Evolutionary conservation across 2,888 invertebrate species (phyloP).

Genomic region (Crossocerus cetratus): DNA sequence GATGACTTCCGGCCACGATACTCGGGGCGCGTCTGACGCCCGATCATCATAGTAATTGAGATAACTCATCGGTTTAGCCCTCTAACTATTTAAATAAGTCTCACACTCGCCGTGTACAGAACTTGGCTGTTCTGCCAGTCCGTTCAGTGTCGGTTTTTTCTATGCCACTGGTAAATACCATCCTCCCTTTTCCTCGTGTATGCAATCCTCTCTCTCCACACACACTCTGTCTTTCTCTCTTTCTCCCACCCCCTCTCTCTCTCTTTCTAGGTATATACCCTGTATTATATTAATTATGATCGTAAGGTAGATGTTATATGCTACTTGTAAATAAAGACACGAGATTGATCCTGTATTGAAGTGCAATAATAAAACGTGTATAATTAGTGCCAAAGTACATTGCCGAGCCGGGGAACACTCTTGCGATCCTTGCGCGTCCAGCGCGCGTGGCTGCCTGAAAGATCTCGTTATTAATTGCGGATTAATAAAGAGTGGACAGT

Average conservation of each 20-base stretch:
- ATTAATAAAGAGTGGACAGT: no score
- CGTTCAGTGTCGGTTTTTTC: no score
- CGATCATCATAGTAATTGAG: no score
- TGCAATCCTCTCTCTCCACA: constrained; percentile 4
- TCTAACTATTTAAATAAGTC: no score
- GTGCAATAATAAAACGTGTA: constrained; percentile 73
- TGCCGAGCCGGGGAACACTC: constrained; percentile 38
- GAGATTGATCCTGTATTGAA: constrained; percentile 70
- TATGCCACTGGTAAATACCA: no score
- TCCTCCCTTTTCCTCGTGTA: no score
- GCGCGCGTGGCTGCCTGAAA: not conserved
- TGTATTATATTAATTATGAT: constrained; percentile 57
- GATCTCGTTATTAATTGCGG: not conserved
- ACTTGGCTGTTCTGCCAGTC: no score
- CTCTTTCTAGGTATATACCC: constrained; percentile 46
- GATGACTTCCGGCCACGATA: no score
- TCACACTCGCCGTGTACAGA: no score
- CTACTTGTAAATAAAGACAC: constrained; percentile 65
- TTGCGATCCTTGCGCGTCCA: not conserved
- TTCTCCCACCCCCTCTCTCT: constrained; percentile 1
- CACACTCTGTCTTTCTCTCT: not conserved
- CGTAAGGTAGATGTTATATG: constrained; percentile 57
- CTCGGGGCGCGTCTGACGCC: no score
- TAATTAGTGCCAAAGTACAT: constrained; percentile 73
- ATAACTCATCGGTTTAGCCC: no score